Percentiles rank a stretch among this genome's conserved stretches.
Evolutionary conservation across 2,797 vertebrate species (phyloP).

Genomic region (Mus spretus): DNA sequence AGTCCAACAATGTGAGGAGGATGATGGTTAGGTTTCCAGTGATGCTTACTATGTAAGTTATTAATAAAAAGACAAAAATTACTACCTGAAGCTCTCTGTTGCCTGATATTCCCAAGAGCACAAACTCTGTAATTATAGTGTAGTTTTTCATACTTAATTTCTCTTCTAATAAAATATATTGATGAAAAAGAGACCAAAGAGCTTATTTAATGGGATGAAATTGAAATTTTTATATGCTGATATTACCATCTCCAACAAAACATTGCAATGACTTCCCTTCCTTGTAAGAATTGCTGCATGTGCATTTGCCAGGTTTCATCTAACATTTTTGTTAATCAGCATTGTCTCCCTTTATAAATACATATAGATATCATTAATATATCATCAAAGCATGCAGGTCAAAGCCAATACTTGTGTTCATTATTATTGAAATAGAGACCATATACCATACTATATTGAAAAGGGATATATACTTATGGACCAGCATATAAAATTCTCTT

Average conservation of each 20-base stretch:
- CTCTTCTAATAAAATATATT: background rate
- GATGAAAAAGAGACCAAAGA: background rate
- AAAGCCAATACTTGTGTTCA: background rate
- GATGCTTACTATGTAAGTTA: constrained; percentile 76
- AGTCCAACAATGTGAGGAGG: constrained; percentile 64
- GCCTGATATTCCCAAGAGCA: constrained; percentile 75
- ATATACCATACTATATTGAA: background rate
- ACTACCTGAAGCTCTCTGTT: constrained; percentile 51
- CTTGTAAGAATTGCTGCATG: background rate
- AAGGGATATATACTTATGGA: background rate
- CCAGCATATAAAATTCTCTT: background rate
- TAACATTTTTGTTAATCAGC: background rate
- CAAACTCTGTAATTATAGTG: constrained; percentile 62
- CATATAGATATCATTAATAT: background rate
- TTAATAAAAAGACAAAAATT: constrained; percentile 78
- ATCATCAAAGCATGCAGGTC: background rate
- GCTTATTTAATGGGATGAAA: background rate
- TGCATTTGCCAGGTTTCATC: background rate
- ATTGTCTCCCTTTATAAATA: background rate
- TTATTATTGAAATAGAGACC: background rate
- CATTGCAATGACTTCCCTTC: background rate
- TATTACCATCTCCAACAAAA: background rate
- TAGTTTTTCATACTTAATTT: constrained; percentile 41
- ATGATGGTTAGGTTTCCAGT: constrained; percentile 80
- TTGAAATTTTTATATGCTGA: background rate